Evolutionary conservation across 2,797 vertebrate species (phyloP).

Genomic region (Xiphorhynchus erythropygius): DNA sequence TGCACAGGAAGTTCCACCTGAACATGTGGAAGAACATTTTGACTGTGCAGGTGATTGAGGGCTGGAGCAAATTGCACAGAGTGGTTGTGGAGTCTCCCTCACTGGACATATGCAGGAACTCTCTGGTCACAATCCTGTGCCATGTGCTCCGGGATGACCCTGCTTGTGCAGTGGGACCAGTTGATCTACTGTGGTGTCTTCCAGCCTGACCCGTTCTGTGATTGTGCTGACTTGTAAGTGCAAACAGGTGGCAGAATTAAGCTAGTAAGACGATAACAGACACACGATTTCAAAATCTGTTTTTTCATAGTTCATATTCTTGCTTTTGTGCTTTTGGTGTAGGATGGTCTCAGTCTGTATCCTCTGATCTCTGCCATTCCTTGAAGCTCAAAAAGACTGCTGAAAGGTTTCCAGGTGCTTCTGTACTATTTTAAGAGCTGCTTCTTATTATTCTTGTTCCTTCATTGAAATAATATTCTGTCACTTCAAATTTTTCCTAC

Average conservation of each 20-base stretch:
- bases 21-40: no score
- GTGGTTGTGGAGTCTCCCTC: background rate
- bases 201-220: background rate
- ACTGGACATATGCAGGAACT: no score
- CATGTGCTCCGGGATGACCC: fast-evolving
- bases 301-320: background rate
- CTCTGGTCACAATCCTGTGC: background rate
- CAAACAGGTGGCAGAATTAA: background rate
- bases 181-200: background rate
- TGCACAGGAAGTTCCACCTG: no score
- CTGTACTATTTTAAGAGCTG: background rate
- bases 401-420: background rate
- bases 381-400: background rate
- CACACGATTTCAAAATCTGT: background rate
- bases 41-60: background rate
- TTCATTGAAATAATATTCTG: no score
- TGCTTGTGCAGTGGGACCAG: background rate
- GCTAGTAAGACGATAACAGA: background rate
- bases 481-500: no score
- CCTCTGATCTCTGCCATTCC: background rate
- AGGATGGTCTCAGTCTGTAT: background rate
- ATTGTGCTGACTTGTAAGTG: background rate
- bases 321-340: background rate
- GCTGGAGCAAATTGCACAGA: background rate
- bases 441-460: background rate